Percentiles rank a stretch among this genome's conserved stretches.
These are phyloP conservation scores for Campylorhamphus procurvoides DNA, from an alignment of 2,113 vertebrate genomes.

Conservation along the genomic window DNA sequence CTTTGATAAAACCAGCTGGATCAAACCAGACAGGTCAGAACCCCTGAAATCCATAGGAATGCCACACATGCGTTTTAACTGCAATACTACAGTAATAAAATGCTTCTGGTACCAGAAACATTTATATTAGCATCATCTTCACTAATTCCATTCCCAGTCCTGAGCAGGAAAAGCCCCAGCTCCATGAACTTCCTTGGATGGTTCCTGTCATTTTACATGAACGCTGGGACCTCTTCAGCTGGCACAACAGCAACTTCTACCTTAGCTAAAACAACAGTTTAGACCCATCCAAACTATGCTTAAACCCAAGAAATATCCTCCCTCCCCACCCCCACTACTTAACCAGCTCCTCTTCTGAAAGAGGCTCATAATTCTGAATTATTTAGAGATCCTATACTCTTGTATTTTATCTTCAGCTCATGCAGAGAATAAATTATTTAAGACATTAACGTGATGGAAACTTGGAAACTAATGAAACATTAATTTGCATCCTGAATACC, in stretches of 20 bases:
- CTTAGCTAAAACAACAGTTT: neutral
- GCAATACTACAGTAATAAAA: neutral
- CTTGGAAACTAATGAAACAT: conserved; percentile 67
- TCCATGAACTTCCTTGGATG: neutral
- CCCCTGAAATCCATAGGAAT: neutral
- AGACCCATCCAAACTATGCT: neutral
- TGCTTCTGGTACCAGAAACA: neutral
- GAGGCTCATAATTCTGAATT: conserved; percentile 39
- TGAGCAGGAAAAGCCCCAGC: neutral
- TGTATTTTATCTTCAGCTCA: conserved; percentile 60
- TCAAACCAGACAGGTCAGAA: neutral
- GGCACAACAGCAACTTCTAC: neutral
- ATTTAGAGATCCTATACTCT: conserved; percentile 41
- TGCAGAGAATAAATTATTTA: conserved; percentile 62
- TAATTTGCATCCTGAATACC: conserved; percentile 59
- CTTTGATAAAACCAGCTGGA: neutral
- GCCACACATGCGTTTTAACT: neutral
- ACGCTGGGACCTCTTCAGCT: neutral
- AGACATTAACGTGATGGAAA: conserved; percentile 49
- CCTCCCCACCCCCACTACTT: neutral
- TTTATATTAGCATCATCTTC: neutral
- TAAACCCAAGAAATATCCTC: neutral
- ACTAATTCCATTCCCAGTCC: neutral
- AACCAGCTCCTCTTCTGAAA: conserved; percentile 17
- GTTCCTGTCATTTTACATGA: neutral